phyloP scores from a whole-genome alignment of 2,888 invertebrate genomes.

The Pterostichus niger region DNA sequence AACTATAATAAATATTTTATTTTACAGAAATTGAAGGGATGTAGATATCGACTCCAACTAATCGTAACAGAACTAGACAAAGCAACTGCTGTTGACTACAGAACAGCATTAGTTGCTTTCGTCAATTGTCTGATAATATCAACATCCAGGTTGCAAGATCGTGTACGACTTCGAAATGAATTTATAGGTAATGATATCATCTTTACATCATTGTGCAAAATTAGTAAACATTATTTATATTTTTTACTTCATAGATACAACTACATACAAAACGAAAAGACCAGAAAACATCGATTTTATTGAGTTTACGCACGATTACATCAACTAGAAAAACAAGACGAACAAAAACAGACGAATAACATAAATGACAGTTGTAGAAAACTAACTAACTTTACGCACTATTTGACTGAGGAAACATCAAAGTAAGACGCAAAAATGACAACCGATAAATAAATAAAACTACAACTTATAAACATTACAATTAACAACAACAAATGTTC shows the following conservation, averaged over 20 bases:
- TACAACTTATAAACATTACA: too few species aligned
- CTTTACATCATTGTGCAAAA: background rate
- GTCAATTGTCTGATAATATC: slow-evolving; percentile 97
- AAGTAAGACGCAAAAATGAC: too few species aligned
- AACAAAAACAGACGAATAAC: too few species aligned
- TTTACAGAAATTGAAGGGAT: slow-evolving; percentile 80
- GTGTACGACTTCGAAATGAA: slow-evolving; percentile 94
- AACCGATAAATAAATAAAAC: too few species aligned
- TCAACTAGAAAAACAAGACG: too few species aligned
- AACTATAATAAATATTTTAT: background rate
- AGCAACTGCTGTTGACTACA: slow-evolving; percentile 91
- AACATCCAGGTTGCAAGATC: slow-evolving; percentile 90
- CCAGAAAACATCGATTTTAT: too few species aligned
- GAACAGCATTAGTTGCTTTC: slow-evolving; percentile 94
- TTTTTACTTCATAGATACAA: background rate
- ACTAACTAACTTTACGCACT: too few species aligned
- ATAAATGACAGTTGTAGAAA: too few species aligned
- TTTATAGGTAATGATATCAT: slow-evolving; percentile 88
- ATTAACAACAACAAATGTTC: too few species aligned
- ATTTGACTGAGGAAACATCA: too few species aligned
- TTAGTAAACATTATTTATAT: background rate
- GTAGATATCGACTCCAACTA: slow-evolving; percentile 93
- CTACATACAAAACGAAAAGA: too few species aligned
- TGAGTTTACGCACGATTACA: too few species aligned
- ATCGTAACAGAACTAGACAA: slow-evolving; percentile 93